phyloP scores from a whole-genome alignment of 2,113 vertebrate genomes.

The Eretmochelys imbricata region DNA sequence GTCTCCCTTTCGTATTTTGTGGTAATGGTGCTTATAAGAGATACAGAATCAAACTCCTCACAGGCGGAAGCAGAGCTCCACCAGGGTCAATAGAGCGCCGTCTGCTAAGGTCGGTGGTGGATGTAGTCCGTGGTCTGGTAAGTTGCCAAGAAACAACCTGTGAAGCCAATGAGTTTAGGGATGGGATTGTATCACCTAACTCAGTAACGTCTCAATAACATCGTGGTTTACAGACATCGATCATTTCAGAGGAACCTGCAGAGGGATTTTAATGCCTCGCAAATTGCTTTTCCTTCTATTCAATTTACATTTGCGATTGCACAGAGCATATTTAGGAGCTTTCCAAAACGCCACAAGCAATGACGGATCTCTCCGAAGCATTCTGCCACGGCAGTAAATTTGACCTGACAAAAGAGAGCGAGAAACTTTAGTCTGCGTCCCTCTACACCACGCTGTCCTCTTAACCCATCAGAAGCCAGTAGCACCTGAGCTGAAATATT shows the following conservation, averaged over 20 bases:
- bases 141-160: conserved; percentile 18
- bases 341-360: conserved; percentile 74
- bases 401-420: conserved; percentile 54
- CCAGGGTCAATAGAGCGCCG: background rate
- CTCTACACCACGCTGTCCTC: rapidly evolving
- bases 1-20: rapidly evolving
- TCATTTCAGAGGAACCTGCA: conserved; percentile 73
- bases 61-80: background rate
- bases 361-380: conserved; percentile 71
- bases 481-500: background rate
- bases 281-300: conserved; percentile 79
- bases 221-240: conserved; percentile 69
- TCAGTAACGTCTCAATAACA: conserved; percentile 61
- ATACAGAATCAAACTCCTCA: rapidly evolving
- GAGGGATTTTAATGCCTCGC: conserved; percentile 75
- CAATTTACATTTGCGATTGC: conserved; percentile 77
- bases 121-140: background rate
- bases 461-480: background rate
- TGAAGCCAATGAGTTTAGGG: conserved; percentile 40
- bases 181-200: conserved; percentile 55
- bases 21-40: background rate
- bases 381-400: conserved; percentile 69
- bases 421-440: conserved; percentile 14
- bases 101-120: background rate
- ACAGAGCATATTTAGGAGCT: conserved; percentile 75